These are phyloP conservation scores for Disparrhopalites patrizii DNA, from an alignment of 2,888 invertebrate genomes.

Conservation along the genomic window DNA sequence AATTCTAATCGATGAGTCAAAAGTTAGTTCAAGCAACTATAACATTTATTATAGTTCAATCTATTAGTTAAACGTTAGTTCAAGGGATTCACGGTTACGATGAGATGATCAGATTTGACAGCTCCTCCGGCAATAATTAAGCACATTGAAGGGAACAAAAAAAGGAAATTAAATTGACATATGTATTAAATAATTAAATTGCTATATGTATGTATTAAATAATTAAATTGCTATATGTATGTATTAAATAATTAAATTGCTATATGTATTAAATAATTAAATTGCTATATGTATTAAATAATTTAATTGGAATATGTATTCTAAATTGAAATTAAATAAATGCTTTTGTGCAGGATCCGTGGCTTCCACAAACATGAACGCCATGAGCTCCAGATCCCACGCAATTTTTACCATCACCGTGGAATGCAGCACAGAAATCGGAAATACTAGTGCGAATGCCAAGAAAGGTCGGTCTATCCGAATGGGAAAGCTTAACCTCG, in stretches of 20 bases:
- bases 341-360: conserved; percentile 58
- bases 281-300: not conserved
- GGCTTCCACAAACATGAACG: conserved; percentile 96
- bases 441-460: conserved; percentile 72
- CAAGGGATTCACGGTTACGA: too few relatives aligned
- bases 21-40: too few relatives aligned
- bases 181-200: not conserved
- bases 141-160: too few relatives aligned
- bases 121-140: too few relatives aligned
- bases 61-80: too few relatives aligned
- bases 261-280: not conserved
- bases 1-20: too few relatives aligned
- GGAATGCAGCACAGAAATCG: conserved; percentile 76
- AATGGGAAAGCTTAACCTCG: conserved; percentile 95
- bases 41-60: too few relatives aligned
- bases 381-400: conserved; percentile 92
- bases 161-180: too few relatives aligned
- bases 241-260: too few relatives aligned
- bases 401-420: conserved; percentile 98
- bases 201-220: not conserved
- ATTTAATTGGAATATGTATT: not conserved
- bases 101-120: too few relatives aligned
- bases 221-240: too few relatives aligned
- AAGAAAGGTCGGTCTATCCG: conserved; percentile 55
- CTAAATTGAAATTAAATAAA: not conserved